Conservation (phyloP, 2,113 vertebrate species). For the Hystrix cristata region DNA sequence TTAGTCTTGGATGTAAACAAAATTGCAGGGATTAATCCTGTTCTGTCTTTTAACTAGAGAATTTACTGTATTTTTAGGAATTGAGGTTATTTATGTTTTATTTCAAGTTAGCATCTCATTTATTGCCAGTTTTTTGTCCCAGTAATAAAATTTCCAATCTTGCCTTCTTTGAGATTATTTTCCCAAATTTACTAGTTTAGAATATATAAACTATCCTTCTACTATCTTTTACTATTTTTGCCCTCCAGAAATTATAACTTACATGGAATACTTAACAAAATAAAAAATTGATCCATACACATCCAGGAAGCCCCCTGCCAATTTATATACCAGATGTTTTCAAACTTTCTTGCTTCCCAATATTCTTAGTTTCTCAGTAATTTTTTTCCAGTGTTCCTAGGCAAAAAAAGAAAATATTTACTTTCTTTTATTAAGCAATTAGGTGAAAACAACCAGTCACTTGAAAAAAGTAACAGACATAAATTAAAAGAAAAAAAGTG, state of each 20-base stretch:
- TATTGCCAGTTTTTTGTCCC: not conserved
- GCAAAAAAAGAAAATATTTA: not conserved
- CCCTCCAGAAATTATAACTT: constrained; percentile 21
- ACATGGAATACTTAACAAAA: not conserved
- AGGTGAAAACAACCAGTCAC: not conserved
- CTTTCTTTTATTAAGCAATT: constrained; percentile 31
- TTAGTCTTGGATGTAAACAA: not conserved
- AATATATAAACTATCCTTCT: not conserved
- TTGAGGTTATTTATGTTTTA: not conserved
- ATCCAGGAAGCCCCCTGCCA: not conserved
- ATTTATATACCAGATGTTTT: not conserved
- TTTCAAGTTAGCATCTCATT: not conserved
- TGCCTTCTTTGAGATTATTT: not conserved
- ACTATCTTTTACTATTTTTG: not conserved
- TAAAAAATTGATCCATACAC: not conserved
- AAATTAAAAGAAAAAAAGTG: constrained; percentile 17
- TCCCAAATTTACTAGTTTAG: not conserved
- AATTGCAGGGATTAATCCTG: not conserved
- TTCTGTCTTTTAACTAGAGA: not conserved
- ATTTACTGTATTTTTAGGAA: not conserved
- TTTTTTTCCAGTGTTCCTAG: not conserved
- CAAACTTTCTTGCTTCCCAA: not conserved
- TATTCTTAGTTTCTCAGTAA: not conserved
- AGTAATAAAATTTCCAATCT: not conserved
- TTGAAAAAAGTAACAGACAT: constrained; percentile 11